Base-by-base conservation (phyloP, 2,797 vertebrate species). In the Amblyopsis hoosieri region DNA sequence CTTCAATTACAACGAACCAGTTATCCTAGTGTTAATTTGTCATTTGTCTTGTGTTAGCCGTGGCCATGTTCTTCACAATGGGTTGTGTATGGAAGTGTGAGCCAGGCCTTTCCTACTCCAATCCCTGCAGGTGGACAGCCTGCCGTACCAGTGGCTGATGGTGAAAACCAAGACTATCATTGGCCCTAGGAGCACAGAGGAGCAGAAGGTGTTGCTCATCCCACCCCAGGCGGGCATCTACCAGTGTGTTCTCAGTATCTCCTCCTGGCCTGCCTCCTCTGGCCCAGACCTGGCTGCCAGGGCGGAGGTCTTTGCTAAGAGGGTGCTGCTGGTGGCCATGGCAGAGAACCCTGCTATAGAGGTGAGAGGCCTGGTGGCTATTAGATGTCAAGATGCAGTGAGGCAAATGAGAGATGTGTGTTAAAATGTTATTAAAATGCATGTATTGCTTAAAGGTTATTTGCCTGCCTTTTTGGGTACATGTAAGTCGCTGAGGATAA, bases 101-200 rank as follows among this genome's bases (percentile, higher is more conserved):
- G 47, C 13, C 47, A 14, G 47, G 47, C n/a, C 47, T 42, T 42
- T 42, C 37, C 8, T 42, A 42, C 9, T 7, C 37, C 37, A 42
- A 57, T 52, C 19, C 47, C 46, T 46, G 1, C 71, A 96, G 98
- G 87, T 98, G 83, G 95, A 97, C 31, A 85, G 87, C 63, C 74
- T 92, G 48, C 93, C 94, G 11, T 94, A 94, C 53, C 95, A 94
- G 23, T 97, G 95, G 84, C 83, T 99, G 47, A 94, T 98, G 58
- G 95, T 99, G 79, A 99, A 98, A 87, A 98, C 95, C 87, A 98
- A 95, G 91, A 93, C 94, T 0, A 93, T 99, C 13, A 87, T 98
- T 80, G 96, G 93, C 59, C 93, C 98, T 6, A 94, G 94, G 75
- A 92, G 91, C 69, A 94, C 95, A 46, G 95, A 97, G 46, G 95